A percentile compares a stretch with the other conserved stretches of the same genome.
Evolutionary conservation across 2,888 invertebrate genomes (phyloP).

Genomic region (Phymatocera aterrima): DNA sequence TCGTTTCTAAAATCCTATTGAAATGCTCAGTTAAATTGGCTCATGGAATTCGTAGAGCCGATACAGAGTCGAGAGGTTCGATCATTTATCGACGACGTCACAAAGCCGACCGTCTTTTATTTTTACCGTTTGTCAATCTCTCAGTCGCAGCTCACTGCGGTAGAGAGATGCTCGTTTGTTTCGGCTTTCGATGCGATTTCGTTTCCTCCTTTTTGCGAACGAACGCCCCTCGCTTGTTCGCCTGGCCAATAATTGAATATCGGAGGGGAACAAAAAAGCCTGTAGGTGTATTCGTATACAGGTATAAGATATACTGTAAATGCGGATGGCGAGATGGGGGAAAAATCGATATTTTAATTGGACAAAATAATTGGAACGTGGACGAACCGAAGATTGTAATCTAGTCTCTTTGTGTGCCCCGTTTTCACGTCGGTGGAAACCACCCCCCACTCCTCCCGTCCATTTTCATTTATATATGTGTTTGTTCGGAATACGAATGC

Average conservation of each 20-base stretch:
- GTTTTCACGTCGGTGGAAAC: constrained; percentile 44
- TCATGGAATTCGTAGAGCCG: not conserved
- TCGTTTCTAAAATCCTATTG: constrained; percentile 39
- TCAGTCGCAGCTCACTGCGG: constrained; percentile 41
- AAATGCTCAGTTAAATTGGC: constrained; percentile 38
- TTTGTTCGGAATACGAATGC: constrained; percentile 33
- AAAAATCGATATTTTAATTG: constrained; percentile 74
- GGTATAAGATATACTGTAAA: not conserved
- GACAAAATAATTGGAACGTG: constrained; percentile 74
- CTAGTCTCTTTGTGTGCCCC: constrained; percentile 63
- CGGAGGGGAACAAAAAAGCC: constrained; percentile 53
- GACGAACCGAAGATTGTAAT: constrained; percentile 74
- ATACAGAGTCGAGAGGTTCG: constrained; percentile 33
- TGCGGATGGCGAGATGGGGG: constrained; percentile 69
- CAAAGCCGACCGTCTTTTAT: constrained; percentile 44
- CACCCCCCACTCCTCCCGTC: constrained; percentile 44
- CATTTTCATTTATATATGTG: constrained; percentile 18
- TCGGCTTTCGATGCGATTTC: constrained; percentile 56
- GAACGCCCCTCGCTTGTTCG: constrained; percentile 42
- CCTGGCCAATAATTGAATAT: constrained; percentile 71
- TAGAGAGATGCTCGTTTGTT: constrained; percentile 57
- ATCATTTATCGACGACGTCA: constrained; percentile 44
- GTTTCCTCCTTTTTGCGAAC: constrained; percentile 61
- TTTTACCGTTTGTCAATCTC: constrained; percentile 43
- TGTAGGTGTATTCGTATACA: not conserved